A percentile compares a stretch with the other conserved stretches of the same genome.
Evolutionary conservation across 2,888 invertebrate genomes (phyloP).

Genomic region (Xestia c-nigrum): DNA sequence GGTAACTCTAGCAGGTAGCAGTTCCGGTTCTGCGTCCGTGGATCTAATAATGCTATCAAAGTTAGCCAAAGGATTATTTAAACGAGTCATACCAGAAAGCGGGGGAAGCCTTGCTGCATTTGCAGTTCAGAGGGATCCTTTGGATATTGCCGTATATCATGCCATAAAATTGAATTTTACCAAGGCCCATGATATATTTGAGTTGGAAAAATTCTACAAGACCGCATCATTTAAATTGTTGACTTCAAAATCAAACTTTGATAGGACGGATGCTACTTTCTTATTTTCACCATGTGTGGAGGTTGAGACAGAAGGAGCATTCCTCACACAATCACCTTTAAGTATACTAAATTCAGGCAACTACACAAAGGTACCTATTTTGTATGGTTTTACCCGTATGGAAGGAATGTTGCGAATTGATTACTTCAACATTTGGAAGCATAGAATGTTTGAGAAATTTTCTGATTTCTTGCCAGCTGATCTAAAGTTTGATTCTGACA

Average conservation of each 20-base stretch:
- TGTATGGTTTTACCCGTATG: constrained; percentile 78
- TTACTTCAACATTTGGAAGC: constrained; percentile 70
- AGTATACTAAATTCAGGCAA: constrained; percentile 70
- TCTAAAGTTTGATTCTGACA: constrained; percentile 68
- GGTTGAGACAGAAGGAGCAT: constrained; percentile 59
- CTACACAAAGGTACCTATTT: constrained; percentile 72
- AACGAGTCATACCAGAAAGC: constrained; percentile 77
- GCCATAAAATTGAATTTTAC: constrained; percentile 70
- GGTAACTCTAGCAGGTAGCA: constrained; percentile 75
- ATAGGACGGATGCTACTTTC: constrained; percentile 63
- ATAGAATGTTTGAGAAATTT: constrained; percentile 77
- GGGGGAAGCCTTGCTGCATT: constrained; percentile 71
- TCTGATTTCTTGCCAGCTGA: constrained; percentile 78
- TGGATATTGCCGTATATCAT: constrained; percentile 70
- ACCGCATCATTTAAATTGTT: constrained; percentile 68
- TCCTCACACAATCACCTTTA: constrained; percentile 72
- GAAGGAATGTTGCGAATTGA: constrained; percentile 73
- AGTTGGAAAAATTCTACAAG: constrained; percentile 76
- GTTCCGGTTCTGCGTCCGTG: constrained; percentile 74
- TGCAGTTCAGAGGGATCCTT: constrained; percentile 71
- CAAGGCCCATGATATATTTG: constrained; percentile 71
- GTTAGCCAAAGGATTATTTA: constrained; percentile 72
- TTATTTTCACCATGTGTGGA: constrained; percentile 68
- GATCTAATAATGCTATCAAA: constrained; percentile 75
- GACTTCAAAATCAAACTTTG: constrained; percentile 55